Evolutionary conservation across 2,888 invertebrate species (phyloP).

Genomic region (Teleogryllus oceanicus): DNA sequence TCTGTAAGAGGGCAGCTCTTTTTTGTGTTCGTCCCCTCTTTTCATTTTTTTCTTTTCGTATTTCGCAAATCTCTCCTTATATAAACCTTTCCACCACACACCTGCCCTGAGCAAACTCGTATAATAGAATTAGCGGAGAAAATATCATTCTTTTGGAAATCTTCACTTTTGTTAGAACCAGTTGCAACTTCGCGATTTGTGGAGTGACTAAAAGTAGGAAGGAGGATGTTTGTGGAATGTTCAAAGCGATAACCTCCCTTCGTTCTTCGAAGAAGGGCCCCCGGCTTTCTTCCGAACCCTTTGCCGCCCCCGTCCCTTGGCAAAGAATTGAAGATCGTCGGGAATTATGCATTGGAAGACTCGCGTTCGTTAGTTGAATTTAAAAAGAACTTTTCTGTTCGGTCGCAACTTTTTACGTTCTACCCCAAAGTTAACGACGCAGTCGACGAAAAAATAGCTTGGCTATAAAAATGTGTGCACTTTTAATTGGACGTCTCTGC

Average conservation of each 20-base stretch:
- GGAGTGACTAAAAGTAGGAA: not conserved
- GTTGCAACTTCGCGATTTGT: not conserved
- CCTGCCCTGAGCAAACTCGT: not conserved
- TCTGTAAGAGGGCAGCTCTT: too few species aligned
- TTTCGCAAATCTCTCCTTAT: too few species aligned
- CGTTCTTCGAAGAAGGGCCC: not conserved
- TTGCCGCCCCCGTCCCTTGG: not conserved
- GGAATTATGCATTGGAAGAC: not conserved
- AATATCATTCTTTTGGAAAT: not conserved
- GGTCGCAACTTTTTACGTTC: not conserved
- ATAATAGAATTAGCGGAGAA: conserved; percentile 4
- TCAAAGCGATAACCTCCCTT: not conserved
- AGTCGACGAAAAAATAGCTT: not conserved
- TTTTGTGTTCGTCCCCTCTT: too few species aligned
- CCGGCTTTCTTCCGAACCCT: not conserved
- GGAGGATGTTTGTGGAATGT: not conserved
- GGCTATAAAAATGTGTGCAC: not conserved
- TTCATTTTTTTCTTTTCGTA: too few species aligned
- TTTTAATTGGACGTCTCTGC: not conserved
- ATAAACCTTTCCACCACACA: too few species aligned
- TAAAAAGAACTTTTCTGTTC: not conserved
- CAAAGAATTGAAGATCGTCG: conserved; percentile 5
- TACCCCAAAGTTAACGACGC: not conserved
- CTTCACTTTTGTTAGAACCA: not conserved
- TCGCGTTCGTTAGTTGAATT: conserved; percentile 7